Base-by-base conservation (phyloP, 1,140 invertebrate species). In the Ips nitidus region DNA sequence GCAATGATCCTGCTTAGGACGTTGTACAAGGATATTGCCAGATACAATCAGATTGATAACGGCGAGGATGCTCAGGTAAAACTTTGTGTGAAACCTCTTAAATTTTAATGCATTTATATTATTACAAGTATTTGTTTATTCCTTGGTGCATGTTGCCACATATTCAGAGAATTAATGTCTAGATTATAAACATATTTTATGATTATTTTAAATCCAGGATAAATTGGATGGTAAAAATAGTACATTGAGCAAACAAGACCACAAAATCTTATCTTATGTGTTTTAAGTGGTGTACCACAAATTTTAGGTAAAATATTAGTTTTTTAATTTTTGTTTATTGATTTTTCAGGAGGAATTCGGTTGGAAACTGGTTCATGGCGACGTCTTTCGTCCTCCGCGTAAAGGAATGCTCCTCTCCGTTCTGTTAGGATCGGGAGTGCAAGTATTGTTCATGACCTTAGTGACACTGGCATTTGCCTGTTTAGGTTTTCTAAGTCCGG, bases 1-100 rank as follows among this genome's bases (percentile, higher is more conserved):
- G 98, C 97, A 6, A 99, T 99, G 97, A 99, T 99, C 77, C 88
- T 99, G 81, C 82, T 99, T 62, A 86, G 98, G 67, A 99, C 97
- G 36, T 83, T 99, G 42, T 97, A 99, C 80, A 98, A 98, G 83
- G 98, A 99, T 83, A 99, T 99, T 78, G 97, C 97, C 22, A 85
- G 98, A 78, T 99, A 99, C 80, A 99, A 99, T 85, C 97, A 95
- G 85, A 94, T 94, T 86, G 93, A 95, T 78, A 93, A 91, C 74
- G 93, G 93, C 5, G 98, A 99, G 84, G 97, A 99, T 85, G 96
- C 96, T 6, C 87, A 89, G 81, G 85, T 86, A 79, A 78, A 22
- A 22, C 22, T 22, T 22, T 22, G 22, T 22, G 22, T 22, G 22
- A 22, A 22, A 22, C 0, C 57, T 68, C 7, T 41, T 70, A 39